Evolutionary conservation across 2,888 invertebrate species (phyloP), one percentile per base, ranked within the genome.

Genomic region (Nephrocerus scutellatus): DNA sequence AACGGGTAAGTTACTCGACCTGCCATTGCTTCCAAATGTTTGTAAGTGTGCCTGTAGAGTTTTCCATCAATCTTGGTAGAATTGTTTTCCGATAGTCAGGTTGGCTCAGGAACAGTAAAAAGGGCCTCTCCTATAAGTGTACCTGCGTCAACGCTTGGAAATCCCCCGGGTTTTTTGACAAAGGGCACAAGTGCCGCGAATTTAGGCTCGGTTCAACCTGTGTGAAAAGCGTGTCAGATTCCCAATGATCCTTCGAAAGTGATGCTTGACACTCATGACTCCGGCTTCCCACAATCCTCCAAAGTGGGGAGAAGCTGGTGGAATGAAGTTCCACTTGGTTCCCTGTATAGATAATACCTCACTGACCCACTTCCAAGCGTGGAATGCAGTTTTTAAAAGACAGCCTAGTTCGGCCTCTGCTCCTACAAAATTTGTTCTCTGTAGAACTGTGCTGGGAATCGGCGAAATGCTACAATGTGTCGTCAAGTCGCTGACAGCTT

Each of bases 391-490:
- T 6, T 32, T 28, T n/a, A 41, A n/a, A 6, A 35, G 10, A 2
- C 36, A 14, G 6, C 14, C 3, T 19, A 43, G 25, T n/a, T 34
- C 28, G 6, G 22, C 39, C 5, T 48, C 35, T 2, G 60, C 59
- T 10, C 59, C 60, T 5, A 51, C 36, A 30, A 62, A 58, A 20
- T 53, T 59, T 0, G 54, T 55, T 5, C 57, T 58, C 50, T 48
- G 37, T 49, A 54, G 0, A 60, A 31, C 9, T 47, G 19, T 55
- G 44, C 6, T 56, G 36, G 5, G 51, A 26, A 0, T 46, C 36
- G 10, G 44, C 39, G 13, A 55, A 45, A 0, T 53, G 46, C 1
- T 51, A 53, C 1, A 58, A n/a, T 52, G 44, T 3, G 54, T 47
- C 8, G 47, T 39, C 16, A 45, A 14, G 34, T 47, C 46, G 6